phyloP scores from a whole-genome alignment of 2,797 vertebrate species.

The Jordanella pulchra region DNA sequence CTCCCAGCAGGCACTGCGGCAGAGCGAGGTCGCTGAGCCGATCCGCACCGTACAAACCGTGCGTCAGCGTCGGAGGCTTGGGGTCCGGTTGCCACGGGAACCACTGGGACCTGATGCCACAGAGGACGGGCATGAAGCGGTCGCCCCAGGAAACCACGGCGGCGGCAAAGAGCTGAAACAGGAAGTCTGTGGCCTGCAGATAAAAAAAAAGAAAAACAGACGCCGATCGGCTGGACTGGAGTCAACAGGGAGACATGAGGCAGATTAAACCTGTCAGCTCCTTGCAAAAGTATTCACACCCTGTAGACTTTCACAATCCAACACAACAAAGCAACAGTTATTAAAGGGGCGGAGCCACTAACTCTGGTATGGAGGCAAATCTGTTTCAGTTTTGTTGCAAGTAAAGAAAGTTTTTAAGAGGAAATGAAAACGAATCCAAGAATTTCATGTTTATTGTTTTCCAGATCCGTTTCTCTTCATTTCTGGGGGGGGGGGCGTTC shows the following conservation, averaged over 20 bases:
- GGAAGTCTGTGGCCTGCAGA: constrained; percentile 85
- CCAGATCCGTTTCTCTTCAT: too few relatives aligned
- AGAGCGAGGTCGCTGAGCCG: constrained; percentile 65
- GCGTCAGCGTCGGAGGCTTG: constrained; percentile 35
- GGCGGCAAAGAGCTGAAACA: constrained; percentile 86
- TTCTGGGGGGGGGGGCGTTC: too few relatives aligned
- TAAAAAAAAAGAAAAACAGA: background rate
- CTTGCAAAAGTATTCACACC: background rate
- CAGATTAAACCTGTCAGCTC: background rate
- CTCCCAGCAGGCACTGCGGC: constrained; percentile 78
- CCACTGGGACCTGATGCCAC: constrained; percentile 86
- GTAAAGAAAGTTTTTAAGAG: too few relatives aligned
- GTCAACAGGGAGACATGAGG: background rate
- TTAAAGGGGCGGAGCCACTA: too few relatives aligned
- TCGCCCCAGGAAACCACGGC: constrained; percentile 90
- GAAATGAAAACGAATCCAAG: too few relatives aligned
- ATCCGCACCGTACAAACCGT: constrained; percentile 73
- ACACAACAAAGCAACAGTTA: background rate
- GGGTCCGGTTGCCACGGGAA: constrained; percentile 76
- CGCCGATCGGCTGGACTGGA: too few relatives aligned
- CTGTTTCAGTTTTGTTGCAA: too few relatives aligned
- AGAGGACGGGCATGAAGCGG: constrained; percentile 84
- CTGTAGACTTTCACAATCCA: background rate
- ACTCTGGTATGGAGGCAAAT: too few relatives aligned
- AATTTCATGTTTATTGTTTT: too few relatives aligned